Evolutionary conservation across 2,113 vertebrate genomes (phyloP).

Genomic region (Clarias magur): DNA sequence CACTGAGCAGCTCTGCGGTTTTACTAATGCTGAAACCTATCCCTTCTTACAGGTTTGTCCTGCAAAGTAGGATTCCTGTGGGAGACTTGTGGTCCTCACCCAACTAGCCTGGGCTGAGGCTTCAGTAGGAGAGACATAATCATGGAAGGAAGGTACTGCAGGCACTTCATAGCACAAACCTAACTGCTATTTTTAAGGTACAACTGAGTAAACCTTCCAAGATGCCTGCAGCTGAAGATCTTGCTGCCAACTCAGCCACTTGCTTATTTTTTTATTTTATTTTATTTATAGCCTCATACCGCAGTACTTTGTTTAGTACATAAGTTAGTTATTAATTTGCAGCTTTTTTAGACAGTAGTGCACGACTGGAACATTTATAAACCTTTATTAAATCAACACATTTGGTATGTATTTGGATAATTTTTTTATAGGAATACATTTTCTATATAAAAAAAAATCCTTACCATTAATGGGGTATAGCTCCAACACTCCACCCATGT

Average conservation of each 20-base stretch:
- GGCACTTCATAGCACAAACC: not conserved
- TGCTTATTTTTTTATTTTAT: constrained; percentile 24
- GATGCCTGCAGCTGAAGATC: constrained; percentile 14
- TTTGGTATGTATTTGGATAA: not conserved
- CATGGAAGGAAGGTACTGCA: constrained; percentile 2
- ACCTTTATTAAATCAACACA: not conserved
- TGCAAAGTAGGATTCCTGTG: constrained; percentile 43
- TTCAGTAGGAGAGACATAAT: constrained; percentile 30
- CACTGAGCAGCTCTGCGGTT: constrained; percentile 28
- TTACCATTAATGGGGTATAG: constrained; percentile 97
- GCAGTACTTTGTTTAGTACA: not conserved
- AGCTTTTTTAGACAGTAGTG: not conserved
- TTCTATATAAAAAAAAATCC: constrained; percentile 37
- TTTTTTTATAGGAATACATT: not conserved
- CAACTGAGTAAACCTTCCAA: constrained; percentile 21
- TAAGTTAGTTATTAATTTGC: not conserved
- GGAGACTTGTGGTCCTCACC: constrained; percentile 32
- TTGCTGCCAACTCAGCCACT: constrained; percentile 14
- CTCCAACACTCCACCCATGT: constrained; percentile 89
- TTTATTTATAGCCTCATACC: not conserved
- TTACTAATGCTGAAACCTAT: constrained; percentile 38
- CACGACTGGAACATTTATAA: not conserved
- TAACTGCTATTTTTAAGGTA: constrained; percentile 29
- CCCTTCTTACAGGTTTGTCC: constrained; percentile 30
- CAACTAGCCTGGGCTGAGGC: not conserved